These are phyloP conservation scores for Andrena marginata DNA, from an alignment of 2,888 invertebrate species.

Conservation along the genomic window DNA sequence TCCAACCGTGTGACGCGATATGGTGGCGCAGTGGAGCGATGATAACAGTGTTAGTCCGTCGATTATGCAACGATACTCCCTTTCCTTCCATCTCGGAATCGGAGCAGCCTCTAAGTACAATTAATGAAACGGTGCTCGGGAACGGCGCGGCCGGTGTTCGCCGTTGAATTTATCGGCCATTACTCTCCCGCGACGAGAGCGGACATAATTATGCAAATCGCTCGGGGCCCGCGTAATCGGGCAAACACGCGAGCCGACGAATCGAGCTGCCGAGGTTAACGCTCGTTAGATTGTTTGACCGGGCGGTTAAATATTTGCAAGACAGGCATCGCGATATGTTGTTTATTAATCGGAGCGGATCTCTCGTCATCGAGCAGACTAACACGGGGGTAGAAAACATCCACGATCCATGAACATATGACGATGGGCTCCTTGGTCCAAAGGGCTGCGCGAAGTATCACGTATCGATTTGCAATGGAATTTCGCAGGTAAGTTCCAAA, in stretches of 20 bases:
- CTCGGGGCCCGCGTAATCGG: slow-evolving; percentile 63
- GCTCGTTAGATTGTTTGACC: slow-evolving; percentile 66
- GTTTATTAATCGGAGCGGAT: slow-evolving; percentile 25
- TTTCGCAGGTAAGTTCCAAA: not conserved
- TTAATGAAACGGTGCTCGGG: slow-evolving; percentile 50
- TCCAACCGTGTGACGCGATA: not conserved
- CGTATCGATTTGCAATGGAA: not conserved
- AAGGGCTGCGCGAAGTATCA: not conserved
- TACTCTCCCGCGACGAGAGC: slow-evolving; percentile 57
- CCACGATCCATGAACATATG: not conserved
- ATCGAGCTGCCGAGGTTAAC: slow-evolving; percentile 66
- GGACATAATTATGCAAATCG: slow-evolving; percentile 72
- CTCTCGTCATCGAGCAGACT: slow-evolving; percentile 28
- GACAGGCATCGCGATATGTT: slow-evolving; percentile 37
- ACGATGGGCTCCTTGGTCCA: not conserved
- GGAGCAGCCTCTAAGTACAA: slow-evolving; percentile 41
- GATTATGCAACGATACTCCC: slow-evolving; percentile 49
- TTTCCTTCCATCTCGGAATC: slow-evolving; percentile 31
- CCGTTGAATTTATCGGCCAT: slow-evolving; percentile 53
- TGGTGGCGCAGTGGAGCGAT: slow-evolving; percentile 10
- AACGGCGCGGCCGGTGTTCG: slow-evolving; percentile 12
- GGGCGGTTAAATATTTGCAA: slow-evolving; percentile 61
- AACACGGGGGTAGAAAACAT: slow-evolving; percentile 26
- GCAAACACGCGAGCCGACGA: slow-evolving; percentile 69
- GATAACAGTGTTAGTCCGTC: slow-evolving; percentile 36